These are phyloP conservation scores for Coremacera marginata DNA, from an alignment of 2,888 invertebrate species.

Conservation along the genomic window DNA sequence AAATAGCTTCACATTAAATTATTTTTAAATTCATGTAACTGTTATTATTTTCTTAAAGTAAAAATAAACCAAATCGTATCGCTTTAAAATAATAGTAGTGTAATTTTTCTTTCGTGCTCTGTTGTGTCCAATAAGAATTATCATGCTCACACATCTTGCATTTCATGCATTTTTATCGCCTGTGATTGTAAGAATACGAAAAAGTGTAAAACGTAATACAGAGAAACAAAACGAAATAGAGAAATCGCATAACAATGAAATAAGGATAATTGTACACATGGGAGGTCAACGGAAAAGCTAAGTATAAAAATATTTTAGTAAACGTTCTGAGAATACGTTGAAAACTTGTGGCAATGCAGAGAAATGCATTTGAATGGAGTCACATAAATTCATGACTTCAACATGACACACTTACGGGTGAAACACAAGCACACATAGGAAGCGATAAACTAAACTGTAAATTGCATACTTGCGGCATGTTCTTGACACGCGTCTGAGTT, in stretches of 20 bases:
- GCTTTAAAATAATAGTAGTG: neutral
- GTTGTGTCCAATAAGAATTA: neutral
- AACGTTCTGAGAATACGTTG: neutral
- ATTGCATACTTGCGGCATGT: no score
- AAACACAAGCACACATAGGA: neutral
- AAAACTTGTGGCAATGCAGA: neutral
- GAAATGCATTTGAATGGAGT: neutral
- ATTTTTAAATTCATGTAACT: no score
- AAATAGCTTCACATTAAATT: no score
- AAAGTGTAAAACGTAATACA: no score
- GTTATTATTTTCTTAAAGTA: no score
- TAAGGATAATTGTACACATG: constrained; percentile 21
- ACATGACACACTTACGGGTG: neutral
- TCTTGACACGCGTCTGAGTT: no score
- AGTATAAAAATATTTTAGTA: neutral
- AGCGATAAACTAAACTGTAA: neutral
- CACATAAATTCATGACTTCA: neutral
- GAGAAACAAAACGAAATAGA: neutral
- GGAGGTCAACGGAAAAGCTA: constrained; percentile 37
- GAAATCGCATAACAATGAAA: constrained; percentile 6
- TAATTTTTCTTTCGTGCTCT: neutral
- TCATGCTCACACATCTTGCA: neutral
- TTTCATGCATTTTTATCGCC: constrained; percentile 22
- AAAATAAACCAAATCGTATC: no score
- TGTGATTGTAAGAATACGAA: constrained; percentile 22